Conservation (phyloP, 64 coral and sea anemone species). For the Trachythela sp. region DNA sequence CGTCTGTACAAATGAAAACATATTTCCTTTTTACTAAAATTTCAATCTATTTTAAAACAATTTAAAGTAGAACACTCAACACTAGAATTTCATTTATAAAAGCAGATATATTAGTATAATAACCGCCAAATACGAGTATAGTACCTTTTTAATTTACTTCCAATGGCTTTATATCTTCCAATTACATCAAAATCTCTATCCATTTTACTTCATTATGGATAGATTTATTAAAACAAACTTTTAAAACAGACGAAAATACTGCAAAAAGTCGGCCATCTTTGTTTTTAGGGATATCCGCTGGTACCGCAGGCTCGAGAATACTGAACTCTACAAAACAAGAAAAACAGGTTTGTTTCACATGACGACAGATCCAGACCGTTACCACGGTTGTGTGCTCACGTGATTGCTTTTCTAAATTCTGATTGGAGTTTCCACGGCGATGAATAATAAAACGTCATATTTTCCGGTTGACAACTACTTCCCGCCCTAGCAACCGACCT, state of each 20-base stretch:
- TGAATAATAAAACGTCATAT: background rate
- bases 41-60: background rate
- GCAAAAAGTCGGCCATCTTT: background rate
- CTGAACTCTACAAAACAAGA: background rate
- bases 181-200: conserved; percentile 97
- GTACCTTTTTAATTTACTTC: conserved; percentile 69
- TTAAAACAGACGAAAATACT: background rate
- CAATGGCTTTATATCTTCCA: conserved; percentile 76
- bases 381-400: background rate
- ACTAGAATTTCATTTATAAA: background rate
- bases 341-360: background rate
- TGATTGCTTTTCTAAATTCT: background rate
- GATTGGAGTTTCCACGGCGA: background rate
- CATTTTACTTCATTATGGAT: conserved; percentile 20
- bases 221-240: background rate
- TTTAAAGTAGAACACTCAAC: background rate
- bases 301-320: background rate
- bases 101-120: background rate
- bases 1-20: conserved; percentile 8
- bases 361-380: background rate
- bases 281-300: background rate
- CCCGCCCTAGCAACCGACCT: background rate
- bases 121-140: background rate
- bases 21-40: background rate
- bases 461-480: background rate